These are phyloP conservation scores for Pollicipes pollicipes DNA, from an alignment of 1,140 invertebrate genomes.

Conservation along the genomic window DNA sequence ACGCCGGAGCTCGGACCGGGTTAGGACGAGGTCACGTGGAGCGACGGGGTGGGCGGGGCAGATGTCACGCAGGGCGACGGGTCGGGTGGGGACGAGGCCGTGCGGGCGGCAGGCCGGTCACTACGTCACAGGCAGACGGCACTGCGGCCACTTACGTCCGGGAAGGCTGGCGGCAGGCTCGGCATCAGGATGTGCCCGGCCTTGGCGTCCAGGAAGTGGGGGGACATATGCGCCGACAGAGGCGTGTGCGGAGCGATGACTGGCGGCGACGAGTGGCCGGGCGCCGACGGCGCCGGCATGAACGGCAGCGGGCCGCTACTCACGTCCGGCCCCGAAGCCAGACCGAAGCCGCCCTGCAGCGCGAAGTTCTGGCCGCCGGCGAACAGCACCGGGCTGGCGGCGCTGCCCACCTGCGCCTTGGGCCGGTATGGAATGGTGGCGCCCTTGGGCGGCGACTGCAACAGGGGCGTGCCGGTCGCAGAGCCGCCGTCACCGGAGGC, in stretches of 20 bases:
- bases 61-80: too few relatives aligned
- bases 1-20: too few relatives aligned
- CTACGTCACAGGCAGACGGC: too few relatives aligned
- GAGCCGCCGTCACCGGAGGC: neutral
- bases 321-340: slow-evolving; percentile 32
- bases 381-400: slow-evolving; percentile 69
- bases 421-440: slow-evolving; percentile 97
- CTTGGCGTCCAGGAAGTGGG: neutral
- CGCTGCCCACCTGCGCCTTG: slow-evolving; percentile 65
- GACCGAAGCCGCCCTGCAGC: slow-evolving; percentile 87
- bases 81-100: too few relatives aligned
- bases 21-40: too few relatives aligned
- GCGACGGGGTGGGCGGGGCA: too few relatives aligned
- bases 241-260: neutral
- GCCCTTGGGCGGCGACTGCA: slow-evolving; percentile 86
- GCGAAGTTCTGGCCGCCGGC: slow-evolving; percentile 81
- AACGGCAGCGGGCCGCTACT: neutral
- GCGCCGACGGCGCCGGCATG: neutral
- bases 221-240: neutral
- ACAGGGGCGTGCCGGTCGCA: neutral
- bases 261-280: neutral
- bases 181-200: slow-evolving; percentile 2
- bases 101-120: too few relatives aligned
- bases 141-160: slow-evolving; percentile 68
- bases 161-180: slow-evolving; percentile 43